phyloP scores from a whole-genome alignment of 2,888 invertebrate genomes.

The Cantharis rustica region DNA sequence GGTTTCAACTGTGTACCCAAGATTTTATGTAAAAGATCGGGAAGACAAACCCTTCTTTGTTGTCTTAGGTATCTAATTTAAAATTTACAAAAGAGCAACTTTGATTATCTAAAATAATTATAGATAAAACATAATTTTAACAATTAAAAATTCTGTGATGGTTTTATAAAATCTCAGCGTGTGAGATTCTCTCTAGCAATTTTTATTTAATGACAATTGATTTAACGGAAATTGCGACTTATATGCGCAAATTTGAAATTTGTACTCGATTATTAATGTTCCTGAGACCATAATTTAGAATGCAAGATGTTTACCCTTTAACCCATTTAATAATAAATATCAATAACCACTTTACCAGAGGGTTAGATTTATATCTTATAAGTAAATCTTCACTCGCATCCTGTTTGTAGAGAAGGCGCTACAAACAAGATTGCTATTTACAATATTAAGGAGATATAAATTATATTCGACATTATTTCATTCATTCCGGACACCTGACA shows the following conservation, averaged over 20 bases:
- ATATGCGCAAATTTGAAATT: not conserved
- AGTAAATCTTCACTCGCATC: not conserved
- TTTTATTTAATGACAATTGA: not conserved
- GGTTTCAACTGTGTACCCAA: too few relatives aligned
- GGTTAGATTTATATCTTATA: not conserved
- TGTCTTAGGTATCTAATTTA: too few relatives aligned
- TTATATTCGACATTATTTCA: not conserved
- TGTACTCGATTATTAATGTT: not conserved
- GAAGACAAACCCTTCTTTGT: too few relatives aligned
- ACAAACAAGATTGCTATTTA: not conserved
- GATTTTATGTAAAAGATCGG: too few relatives aligned
- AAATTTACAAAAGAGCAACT: too few relatives aligned
- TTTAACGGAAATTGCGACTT: not conserved
- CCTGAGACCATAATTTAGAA: not conserved
- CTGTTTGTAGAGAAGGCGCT: not conserved
- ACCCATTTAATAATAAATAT: not conserved
- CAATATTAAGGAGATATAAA: not conserved
- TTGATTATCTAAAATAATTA: too few relatives aligned
- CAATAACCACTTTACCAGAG: not conserved
- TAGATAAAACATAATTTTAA: too few relatives aligned
- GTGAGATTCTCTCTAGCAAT: not conserved
- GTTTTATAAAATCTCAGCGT: too few relatives aligned
- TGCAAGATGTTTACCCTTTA: not conserved
- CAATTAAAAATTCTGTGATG: too few relatives aligned
- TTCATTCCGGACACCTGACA: not conserved